These are phyloP conservation scores for Iselma pallidipennis DNA, from an alignment of 2,888 invertebrate species.

Conservation along the genomic window DNA sequence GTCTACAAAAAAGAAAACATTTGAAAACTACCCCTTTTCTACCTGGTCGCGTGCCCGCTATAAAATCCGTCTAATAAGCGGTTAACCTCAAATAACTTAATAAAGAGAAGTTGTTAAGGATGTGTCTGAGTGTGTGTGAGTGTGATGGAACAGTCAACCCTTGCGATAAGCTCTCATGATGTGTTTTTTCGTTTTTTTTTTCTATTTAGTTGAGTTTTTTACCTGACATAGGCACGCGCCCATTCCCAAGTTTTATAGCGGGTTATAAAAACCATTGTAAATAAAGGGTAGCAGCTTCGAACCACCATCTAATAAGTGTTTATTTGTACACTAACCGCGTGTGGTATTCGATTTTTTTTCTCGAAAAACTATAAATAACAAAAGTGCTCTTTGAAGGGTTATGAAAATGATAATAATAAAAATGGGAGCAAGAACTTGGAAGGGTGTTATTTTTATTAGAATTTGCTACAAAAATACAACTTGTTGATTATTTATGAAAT, in stretches of 20 bases:
- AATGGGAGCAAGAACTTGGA: no score
- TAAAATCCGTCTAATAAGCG: constrained; percentile 53
- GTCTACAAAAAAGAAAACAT: constrained; percentile 28
- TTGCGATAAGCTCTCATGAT: constrained; percentile 37
- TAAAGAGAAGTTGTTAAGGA: constrained; percentile 43
- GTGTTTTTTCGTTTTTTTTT: constrained; percentile 2
- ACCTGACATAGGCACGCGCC: constrained; percentile 8
- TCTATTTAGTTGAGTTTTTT: constrained; percentile 7
- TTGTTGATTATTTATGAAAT: constrained; percentile 29
- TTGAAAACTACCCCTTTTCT: constrained; percentile 48
- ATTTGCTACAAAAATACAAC: background rate
- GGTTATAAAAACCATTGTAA: constrained; percentile 45
- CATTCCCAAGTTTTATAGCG: constrained; percentile 38
- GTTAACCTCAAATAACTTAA: constrained; percentile 56
- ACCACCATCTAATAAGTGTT: constrained; percentile 25
- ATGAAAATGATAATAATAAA: background rate
- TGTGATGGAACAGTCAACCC: constrained; percentile 42
- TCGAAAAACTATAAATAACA: background rate
- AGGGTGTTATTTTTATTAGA: no score
- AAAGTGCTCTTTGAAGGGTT: background rate
- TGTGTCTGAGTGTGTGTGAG: constrained; percentile 33
- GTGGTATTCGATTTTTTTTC: background rate
- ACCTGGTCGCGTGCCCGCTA: constrained; percentile 55
- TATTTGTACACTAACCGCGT: constrained; percentile 16
- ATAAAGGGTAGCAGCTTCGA: constrained; percentile 45